These are phyloP conservation scores for Sthenelais limicola DNA, from an alignment of 2,888 invertebrate genomes.

Conservation along the genomic window DNA sequence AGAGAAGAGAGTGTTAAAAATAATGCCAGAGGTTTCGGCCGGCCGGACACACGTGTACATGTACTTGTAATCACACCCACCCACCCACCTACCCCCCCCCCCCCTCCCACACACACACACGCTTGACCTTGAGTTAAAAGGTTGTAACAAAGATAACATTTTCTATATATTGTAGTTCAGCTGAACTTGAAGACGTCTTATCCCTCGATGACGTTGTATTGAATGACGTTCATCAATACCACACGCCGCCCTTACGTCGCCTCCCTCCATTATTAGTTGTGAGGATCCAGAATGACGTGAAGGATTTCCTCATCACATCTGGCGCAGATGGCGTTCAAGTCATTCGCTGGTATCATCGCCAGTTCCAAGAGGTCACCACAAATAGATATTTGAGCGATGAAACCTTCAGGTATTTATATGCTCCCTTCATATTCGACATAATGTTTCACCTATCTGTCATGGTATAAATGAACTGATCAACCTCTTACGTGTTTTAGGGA, in stretches of 20 bases:
- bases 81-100: no score
- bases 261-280: constrained; percentile 49
- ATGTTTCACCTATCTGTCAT: no score
- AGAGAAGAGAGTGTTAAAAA: no score
- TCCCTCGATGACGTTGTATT: constrained; percentile 49
- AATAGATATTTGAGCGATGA: constrained; percentile 43
- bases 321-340: constrained; percentile 47
- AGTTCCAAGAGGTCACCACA: constrained; percentile 47
- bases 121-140: no score
- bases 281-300: constrained; percentile 41
- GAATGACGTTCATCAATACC: constrained; percentile 44
- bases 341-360: constrained; percentile 50
- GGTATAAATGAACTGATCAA: no score
- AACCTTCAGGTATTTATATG: constrained; percentile 11
- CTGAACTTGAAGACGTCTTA: constrained; percentile 50
- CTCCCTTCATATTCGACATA: no score
- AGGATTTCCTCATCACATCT: constrained; percentile 45
- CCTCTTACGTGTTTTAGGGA: no score
- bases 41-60: no score
- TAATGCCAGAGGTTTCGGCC: background rate
- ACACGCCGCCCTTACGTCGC: constrained; percentile 57
- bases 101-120: no score
- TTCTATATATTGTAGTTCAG: no score
- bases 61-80: no score
- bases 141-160: no score